Evolutionary conservation across 2,113 vertebrate genomes (phyloP).

Genomic region (Agelaius tricolor): DNA sequence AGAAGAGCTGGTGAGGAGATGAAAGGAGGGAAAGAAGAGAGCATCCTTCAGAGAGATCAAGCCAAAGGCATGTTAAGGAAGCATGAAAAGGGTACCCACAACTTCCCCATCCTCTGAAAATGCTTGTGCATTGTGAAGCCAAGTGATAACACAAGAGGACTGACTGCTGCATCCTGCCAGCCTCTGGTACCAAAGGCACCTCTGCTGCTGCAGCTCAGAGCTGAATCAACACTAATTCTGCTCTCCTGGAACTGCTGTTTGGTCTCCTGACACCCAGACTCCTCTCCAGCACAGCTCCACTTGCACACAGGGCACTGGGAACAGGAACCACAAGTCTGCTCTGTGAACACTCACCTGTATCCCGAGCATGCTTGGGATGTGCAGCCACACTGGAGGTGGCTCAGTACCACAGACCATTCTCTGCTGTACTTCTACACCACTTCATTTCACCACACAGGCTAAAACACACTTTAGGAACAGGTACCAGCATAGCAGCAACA

Average conservation of each 20-base stretch:
- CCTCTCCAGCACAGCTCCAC: background rate
- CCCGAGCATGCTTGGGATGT: fast-evolving
- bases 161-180: background rate
- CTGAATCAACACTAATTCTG: background rate
- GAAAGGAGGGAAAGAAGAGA: background rate
- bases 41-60: background rate
- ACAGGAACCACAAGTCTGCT: background rate
- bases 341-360: background rate
- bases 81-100: background rate
- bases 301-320: fast-evolving
- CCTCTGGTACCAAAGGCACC: background rate
- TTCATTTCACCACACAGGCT: background rate
- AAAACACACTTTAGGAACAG: background rate
- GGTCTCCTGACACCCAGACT: background rate
- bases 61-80: background rate
- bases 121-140: background rate
- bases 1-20: background rate
- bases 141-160: background rate
- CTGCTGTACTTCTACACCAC: background rate
- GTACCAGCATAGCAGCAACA: background rate
- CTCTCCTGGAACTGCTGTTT: background rate
- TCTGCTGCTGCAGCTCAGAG: background rate
- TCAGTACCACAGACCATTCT: background rate
- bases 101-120: background rate
- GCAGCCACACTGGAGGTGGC: fast-evolving